Percentiles rank a stretch among this genome's conserved stretches.
Evolutionary conservation across 2,888 invertebrate species (phyloP).

Genomic region (Drosophila tripunctata): DNA sequence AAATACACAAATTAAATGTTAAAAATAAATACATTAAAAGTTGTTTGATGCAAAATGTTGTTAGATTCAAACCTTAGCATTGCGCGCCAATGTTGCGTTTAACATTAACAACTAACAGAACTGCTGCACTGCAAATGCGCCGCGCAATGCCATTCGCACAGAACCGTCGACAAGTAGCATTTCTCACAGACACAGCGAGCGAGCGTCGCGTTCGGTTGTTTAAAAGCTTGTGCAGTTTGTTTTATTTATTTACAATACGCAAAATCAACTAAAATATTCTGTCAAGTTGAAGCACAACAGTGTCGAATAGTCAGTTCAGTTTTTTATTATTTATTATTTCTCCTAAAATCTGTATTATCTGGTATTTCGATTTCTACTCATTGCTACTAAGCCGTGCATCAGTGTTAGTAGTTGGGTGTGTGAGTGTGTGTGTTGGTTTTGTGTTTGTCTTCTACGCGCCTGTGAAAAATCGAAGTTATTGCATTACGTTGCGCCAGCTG

Average conservation of each 20-base stretch:
- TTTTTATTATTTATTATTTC: slow-evolving; percentile 33
- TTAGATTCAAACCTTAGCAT: background rate
- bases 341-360: slow-evolving; percentile 25
- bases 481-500: slow-evolving; percentile 74
- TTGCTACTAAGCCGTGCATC: slow-evolving; percentile 45
- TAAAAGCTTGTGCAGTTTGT: slow-evolving; percentile 45
- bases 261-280: slow-evolving; percentile 14
- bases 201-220: slow-evolving; percentile 52
- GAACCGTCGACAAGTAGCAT: slow-evolving; percentile 36
- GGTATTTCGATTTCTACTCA: slow-evolving; percentile 20
- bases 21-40: no score
- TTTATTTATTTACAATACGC: slow-evolving; percentile 64
- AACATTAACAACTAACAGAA: slow-evolving; percentile 25
- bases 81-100: background rate
- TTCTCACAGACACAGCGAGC: slow-evolving; percentile 51
- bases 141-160: slow-evolving; percentile 35
- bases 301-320: slow-evolving; percentile 2
- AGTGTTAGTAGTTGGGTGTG: slow-evolving; percentile 38
- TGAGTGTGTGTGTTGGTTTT: slow-evolving; percentile 37
- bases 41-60: no score
- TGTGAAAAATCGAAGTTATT: slow-evolving; percentile 79
- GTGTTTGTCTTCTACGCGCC: slow-evolving; percentile 44
- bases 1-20: no score
- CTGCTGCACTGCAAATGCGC: slow-evolving; percentile 18
- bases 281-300: slow-evolving; percentile 20